These are phyloP conservation scores for Hetaerina americana DNA, from an alignment of 1,140 invertebrate genomes.

Conservation along the genomic window DNA sequence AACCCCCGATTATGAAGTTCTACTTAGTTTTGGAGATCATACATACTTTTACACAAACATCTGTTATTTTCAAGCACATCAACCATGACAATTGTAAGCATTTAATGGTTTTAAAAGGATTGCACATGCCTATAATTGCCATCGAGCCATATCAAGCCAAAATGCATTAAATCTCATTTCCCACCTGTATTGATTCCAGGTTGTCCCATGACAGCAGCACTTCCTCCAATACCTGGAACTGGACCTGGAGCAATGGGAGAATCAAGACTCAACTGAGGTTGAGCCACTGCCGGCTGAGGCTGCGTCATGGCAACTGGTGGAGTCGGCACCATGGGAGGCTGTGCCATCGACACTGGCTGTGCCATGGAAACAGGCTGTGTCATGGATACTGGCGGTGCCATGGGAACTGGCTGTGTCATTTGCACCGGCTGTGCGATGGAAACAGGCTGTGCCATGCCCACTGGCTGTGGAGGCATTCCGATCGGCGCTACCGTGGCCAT, in stretches of 20 bases:
- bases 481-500: slow-evolving; percentile 6
- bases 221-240: not conserved
- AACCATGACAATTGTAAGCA: too few relatives aligned
- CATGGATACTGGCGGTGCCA: too few relatives aligned
- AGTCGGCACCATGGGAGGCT: not conserved
- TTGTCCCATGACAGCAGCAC: not conserved
- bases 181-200: not conserved
- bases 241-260: not conserved
- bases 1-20: too few relatives aligned
- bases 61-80: too few relatives aligned
- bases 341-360: too few relatives aligned
- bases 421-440: not conserved
- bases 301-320: not conserved
- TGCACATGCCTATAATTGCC: too few relatives aligned
- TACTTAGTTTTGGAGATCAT: too few relatives aligned
- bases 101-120: too few relatives aligned
- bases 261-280: not conserved
- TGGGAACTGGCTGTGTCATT: not conserved
- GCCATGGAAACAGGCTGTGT: not conserved
- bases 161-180: too few relatives aligned
- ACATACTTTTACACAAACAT: too few relatives aligned
- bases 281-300: too few relatives aligned
- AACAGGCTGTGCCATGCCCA: not conserved
- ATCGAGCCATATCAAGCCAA: too few relatives aligned
- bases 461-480: not conserved